Evolutionary conservation across 2,888 invertebrate genomes (phyloP), one percentile per base, ranked within the genome.

Genomic region (Neoscelio sp.): DNA sequence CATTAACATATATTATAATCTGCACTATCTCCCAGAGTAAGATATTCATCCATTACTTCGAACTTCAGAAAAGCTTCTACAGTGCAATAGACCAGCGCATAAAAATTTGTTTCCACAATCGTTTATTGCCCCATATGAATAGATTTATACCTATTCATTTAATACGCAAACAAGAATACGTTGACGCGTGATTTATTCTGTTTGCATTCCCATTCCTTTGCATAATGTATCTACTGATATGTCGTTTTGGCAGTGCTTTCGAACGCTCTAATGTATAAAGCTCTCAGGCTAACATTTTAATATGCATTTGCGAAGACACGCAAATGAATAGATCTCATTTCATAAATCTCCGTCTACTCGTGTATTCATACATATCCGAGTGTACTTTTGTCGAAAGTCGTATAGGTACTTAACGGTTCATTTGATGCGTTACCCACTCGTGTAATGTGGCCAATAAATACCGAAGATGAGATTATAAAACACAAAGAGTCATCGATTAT

Each of bases 1-100:
- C 84, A 84, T 86, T 87, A 86, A 83, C 84, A 84, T 85, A 85
- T 83, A 85, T 85, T 68, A 70, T 70, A 76, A 52, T 67, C 54
- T 40, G 30, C 48, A 40, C 60, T 68, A 50, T 76, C 64, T 73
- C 73, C 73, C 30, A 44, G 62, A 48, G 18, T 18, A n/a, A 71
- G 77, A 71, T 77, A 77, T 26, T 71, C 71, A 77, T 77, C 71
- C 58, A 58, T 70, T 65, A 65, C 64, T 44, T 35, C 56, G 56
- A 60, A 70, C 64, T 68, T 52, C 68, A 64, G 78, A 76, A 78
- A 83, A 74, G 56, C 62, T 70, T 50, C 73, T 62, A 54, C 50
- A 44, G 40, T 33, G 48, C 64, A 48, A 54, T 18, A 35, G 50
- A 73, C 64, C 77, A 68, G 80, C 77, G 64, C 75, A 62, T 78